Conservation (phyloP, 2,888 invertebrate genomes). For the Aleiodes alternator region DNA sequence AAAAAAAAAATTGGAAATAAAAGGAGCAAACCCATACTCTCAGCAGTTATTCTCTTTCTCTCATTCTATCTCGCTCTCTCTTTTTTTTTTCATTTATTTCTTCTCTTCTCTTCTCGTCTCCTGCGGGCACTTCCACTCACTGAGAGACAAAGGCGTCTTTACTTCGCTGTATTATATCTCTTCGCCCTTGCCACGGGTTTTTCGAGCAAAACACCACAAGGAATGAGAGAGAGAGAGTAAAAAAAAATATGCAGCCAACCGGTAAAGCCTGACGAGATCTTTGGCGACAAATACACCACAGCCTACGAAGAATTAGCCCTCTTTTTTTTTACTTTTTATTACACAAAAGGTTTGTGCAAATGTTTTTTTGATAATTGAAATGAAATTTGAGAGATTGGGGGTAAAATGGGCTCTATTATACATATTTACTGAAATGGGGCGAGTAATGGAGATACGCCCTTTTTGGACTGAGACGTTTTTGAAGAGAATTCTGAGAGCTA, state of each 20-base stretch:
- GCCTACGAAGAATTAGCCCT: slow-evolving; percentile 34
- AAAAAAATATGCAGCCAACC: slow-evolving; percentile 25
- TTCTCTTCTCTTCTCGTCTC: slow-evolving; percentile 10
- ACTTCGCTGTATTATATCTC: slow-evolving; percentile 39
- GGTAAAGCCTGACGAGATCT: slow-evolving; percentile 34
- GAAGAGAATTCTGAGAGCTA: no score
- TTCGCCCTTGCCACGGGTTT: slow-evolving; percentile 32
- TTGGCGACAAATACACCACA: slow-evolving; percentile 37
- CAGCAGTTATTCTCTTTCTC: slow-evolving; percentile 23
- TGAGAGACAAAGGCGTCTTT: slow-evolving; percentile 33
- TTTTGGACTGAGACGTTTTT: no score
- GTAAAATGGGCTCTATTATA: no score
- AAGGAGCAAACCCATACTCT: not conserved
- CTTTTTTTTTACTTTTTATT: slow-evolving; percentile 23
- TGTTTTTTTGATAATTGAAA: not conserved
- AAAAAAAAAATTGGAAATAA: not conserved
- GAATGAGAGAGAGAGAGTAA: not conserved
- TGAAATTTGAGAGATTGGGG: no score
- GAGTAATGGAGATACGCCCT: no score
- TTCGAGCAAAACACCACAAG: slow-evolving; percentile 31
- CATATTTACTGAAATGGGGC: no score
- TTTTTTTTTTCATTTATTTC: not conserved
- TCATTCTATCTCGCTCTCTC: not conserved
- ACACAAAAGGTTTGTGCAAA: not conserved
- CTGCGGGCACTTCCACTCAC: slow-evolving; percentile 36